Evolutionary conservation across 1,140 invertebrate species (phyloP).

Genomic region (Aculops lycopersici): DNA sequence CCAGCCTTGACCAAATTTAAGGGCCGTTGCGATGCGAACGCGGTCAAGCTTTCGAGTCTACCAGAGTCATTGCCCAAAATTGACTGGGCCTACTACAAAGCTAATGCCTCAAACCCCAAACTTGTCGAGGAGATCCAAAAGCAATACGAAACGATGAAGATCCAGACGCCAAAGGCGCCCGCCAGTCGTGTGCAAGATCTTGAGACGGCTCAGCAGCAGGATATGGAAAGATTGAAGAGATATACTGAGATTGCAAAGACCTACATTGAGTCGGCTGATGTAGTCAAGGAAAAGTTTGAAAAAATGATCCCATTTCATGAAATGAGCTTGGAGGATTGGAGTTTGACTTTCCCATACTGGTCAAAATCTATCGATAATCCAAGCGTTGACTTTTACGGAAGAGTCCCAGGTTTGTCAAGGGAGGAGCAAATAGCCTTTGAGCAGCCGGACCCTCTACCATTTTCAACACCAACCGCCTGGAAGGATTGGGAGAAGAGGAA

Average conservation of each 20-base stretch:
- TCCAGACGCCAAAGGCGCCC: neutral
- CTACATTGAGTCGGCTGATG: neutral
- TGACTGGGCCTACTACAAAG: neutral
- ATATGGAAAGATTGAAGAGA: neutral
- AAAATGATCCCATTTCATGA: neutral
- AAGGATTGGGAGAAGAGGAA: neutral
- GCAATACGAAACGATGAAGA: neutral
- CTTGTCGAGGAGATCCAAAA: neutral
- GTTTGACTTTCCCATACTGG: neutral
- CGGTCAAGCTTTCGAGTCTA: neutral
- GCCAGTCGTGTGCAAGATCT: neutral
- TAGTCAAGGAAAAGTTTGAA: neutral
- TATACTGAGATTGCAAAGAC: neutral
- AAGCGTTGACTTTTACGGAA: neutral
- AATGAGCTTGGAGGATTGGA: neutral
- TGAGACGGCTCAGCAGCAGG: neutral
- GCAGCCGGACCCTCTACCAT: neutral
- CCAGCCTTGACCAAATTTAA: neutral
- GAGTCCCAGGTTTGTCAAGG: neutral
- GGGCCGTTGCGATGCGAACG: neutral
- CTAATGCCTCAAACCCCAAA: neutral
- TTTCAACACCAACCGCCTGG: neutral
- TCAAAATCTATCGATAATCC: neutral
- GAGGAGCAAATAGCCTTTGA: neutral
- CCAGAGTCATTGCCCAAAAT: neutral